Base-by-base conservation (phyloP, 2,888 invertebrate species). In the Alloplasta piceator region DNA sequence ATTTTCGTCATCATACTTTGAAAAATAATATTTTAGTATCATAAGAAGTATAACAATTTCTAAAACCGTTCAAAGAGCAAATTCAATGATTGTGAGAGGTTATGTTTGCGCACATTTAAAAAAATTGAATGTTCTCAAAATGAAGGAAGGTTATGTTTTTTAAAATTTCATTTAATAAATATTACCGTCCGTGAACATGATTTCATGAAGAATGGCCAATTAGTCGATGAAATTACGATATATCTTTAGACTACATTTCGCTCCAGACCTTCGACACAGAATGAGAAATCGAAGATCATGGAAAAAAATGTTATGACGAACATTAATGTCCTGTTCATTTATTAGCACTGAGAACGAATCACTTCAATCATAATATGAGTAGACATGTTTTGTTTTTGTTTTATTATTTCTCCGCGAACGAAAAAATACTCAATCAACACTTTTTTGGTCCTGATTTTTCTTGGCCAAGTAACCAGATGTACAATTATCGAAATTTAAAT, bases 141-240 rank as follows among this genome's bases (percentile, higher is more conserved):
- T 26, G 26, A 38, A 10, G 36, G 55, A 55, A 26, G 26, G 26
- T 26, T 26, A 26, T 4, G n/a, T 43, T 43, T 26, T 61, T n/a
- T 46, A 10, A 14, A 0, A 7, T 63, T 16, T 6, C 10, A 63
- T n/a, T 7, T 4, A n/a, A 14, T 14, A 75, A 66, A 70, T 82
- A 83, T 88, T 89, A 89, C 87, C 89, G 88, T 89, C 86, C 80
- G 88, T 88, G 84, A 87, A 88, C 87, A 88, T 87, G 76, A 86
- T 86, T 85, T 50, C 36, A 63, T 72, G 48, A 72, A 72, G 71
- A 60, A 60, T 75, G 14, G 67, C 64, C 61, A 72, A 68, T 46
- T 58, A 43, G 55, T 12, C 16, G 16, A 26, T 78, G 66, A 64
- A 78, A 67, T 72, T 41, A 26, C 43, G 43, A 39, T 70, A 58